Base-by-base conservation (phyloP, 2,113 vertebrate species). In the Charina bottae region DNA sequence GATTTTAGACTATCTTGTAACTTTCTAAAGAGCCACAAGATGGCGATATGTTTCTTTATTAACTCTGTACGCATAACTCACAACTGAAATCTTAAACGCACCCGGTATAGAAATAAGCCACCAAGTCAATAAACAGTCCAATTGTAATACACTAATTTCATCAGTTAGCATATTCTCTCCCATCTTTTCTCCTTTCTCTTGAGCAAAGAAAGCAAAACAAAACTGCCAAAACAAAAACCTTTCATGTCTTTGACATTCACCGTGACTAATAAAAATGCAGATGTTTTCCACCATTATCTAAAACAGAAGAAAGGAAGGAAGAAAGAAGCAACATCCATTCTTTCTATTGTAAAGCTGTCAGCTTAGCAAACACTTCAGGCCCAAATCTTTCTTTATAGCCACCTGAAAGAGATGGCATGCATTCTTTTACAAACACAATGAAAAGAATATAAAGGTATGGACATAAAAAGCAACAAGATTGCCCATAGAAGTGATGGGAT, bases 41-140 rank as follows among this genome's bases (percentile, higher is more conserved):
- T 98, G 97, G 97, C 72, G 56, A 92, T 89, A 96, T 88, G 92
- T 33, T 89, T 93, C 96, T 97, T 97, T 92, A 3, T 9, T 92
- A 95, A 87, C 89, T 0, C 89, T 37, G 33, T 53, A 24, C 24
- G 5, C 2, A 26, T 11, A 37, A 42, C 9, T 85, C 37, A 56
- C 33, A n/a, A 85, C 78, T 26, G 72, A 89, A 84, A 84, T 72
- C 59, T 85, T n/a, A 85, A 58, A 28, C 9, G n/a, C 24, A 59
- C 49, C 37, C 5, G 33, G 26, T 72, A 33, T 46, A 85, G 59
- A 89, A 93, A 92, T 92, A 89, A 90, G 60, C 58, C 87, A 89
- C 9, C 54, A 56, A 93, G 87, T 88, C 83, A 89, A 91, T 93
- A 89, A 93, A 85, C 53, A 91, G 46, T 58, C 21, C 13, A 28